A percentile compares a stretch with the other conserved stretches of the same genome.
These are phyloP conservation scores for Octomys mimax DNA, from an alignment of 2,797 vertebrate genomes.

Conservation along the genomic window DNA sequence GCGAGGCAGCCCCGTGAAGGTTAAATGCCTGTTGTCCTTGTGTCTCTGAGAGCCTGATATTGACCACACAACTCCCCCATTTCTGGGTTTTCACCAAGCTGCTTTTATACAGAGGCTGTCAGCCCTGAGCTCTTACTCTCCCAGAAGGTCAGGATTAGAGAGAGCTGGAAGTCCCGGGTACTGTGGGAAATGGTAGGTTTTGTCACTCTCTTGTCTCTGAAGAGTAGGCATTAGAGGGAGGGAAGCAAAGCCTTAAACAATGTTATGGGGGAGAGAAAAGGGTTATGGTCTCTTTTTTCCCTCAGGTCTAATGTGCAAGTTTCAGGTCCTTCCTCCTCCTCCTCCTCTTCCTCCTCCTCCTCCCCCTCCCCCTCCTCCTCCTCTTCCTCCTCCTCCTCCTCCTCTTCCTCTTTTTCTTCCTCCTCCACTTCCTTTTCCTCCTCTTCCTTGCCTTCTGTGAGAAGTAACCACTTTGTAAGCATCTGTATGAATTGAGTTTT, in stretches of 20 bases:
- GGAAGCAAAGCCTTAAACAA: not conserved
- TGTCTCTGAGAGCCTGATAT: not conserved
- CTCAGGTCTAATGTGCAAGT: not conserved
- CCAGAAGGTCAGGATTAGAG: not conserved
- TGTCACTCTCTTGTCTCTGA: not conserved
- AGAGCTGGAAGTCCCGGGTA: not conserved
- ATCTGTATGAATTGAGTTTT: slow-evolving; percentile 25
- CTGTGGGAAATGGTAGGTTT: not conserved
- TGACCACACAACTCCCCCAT: not conserved
- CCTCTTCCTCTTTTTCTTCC: not conserved
- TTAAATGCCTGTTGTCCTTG: slow-evolving; percentile 55
- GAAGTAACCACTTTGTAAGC: not conserved
- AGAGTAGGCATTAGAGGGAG: not conserved
- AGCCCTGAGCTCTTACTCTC: not conserved
- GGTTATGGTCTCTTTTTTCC: not conserved
- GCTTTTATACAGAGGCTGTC: slow-evolving; percentile 66
- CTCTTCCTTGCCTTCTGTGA: not conserved
- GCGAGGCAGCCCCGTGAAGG: not conserved
- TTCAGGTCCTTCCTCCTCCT: not conserved
- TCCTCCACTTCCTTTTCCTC: not conserved
- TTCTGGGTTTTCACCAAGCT: slow-evolving; percentile 68
- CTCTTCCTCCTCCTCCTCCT: no score
- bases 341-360: rapidly evolving
- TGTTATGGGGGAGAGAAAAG: slow-evolving; percentile 25
- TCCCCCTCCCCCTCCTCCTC: not conserved